Evolutionary conservation across 1,140 invertebrate genomes (phyloP), one percentile per base, ranked within the genome.

Genomic region (Drosophila micromelanica): DNA sequence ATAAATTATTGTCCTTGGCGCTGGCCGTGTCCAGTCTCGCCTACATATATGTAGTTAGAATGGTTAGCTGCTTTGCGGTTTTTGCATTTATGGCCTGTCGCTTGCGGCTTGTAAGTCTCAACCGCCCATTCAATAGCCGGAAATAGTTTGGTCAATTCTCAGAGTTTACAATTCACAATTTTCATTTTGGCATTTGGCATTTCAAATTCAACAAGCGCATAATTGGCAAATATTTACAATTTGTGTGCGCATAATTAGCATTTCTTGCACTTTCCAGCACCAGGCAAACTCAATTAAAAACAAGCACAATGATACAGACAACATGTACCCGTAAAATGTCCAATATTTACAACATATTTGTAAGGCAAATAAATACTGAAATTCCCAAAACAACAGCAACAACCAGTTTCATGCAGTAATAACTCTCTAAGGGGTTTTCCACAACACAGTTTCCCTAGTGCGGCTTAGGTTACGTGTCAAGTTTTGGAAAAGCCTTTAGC

Each of bases 391-490:
- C 49, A 42, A n/a, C 42, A 42, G 11, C 42, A 38, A n/a, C 27
- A 27, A 27, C 30, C 42, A 35, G 42, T 51, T 45, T 51, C 46
- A 5, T 59, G 13, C 23, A 17, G 38, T 38, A 57, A 59, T 40
- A 46, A n/a, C 43, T 57, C 32, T 23, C 43, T 11, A 45, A 27
- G 32, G 13, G 35, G 6, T 48, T 8, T 38, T 13, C n/a, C 5
- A 27, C 54, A 32, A 35, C 62, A 59, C 48, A 59, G 57, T 46
- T 49, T 40, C 5, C 32, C 11, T 11, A 51, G 23, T 64, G 17
- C 23, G 42, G 57, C 77, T 61, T 79, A 59, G 38, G 56, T 74
- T 64, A 80, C 61, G 85, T 85, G 81, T 72, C 81, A 80, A 63
- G 71, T 57, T 72, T 61, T 63, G 60, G 59, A 52, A 74, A 51